Evolutionary conservation across 2,113 vertebrate species (phyloP).

Genomic region (Cathartes aura): DNA sequence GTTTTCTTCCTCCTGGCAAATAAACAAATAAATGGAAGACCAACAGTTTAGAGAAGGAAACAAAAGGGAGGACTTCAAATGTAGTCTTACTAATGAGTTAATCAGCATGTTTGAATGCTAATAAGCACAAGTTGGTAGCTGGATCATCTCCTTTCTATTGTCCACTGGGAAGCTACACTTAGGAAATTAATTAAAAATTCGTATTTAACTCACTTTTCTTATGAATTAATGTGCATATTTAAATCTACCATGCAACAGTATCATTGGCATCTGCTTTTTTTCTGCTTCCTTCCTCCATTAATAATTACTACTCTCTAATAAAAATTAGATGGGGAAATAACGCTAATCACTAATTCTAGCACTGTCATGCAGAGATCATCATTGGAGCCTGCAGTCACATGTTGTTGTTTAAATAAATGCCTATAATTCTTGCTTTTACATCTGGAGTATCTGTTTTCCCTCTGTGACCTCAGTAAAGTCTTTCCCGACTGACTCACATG

Average conservation of each 20-base stretch:
- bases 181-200: constrained; percentile 15
- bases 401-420: constrained; percentile 32
- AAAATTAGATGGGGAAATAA: constrained; percentile 58
- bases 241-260: not conserved
- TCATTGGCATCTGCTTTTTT: constrained; percentile 9
- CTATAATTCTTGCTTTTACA: constrained; percentile 3
- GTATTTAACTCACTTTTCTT: constrained; percentile 14
- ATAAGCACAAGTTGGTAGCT: constrained; percentile 36
- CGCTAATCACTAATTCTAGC: constrained; percentile 38
- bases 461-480: not conserved
- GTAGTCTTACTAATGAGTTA: constrained; percentile 60
- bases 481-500: not conserved
- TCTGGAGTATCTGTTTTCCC: not conserved
- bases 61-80: not conserved
- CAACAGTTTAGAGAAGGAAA: constrained; percentile 15
- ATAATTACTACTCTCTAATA: constrained; percentile 56
- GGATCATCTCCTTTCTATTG: constrained; percentile 45
- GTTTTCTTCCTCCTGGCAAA: not conserved
- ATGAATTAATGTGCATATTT: constrained; percentile 48
- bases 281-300: constrained; percentile 14
- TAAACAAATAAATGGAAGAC: not conserved
- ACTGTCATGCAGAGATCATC: not conserved
- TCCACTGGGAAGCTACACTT: constrained; percentile 57
- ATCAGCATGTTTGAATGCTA: constrained; percentile 49
- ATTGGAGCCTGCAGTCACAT: constrained; percentile 16